These are phyloP conservation scores for Platanista minor DNA, from an alignment of 2,113 vertebrate genomes.

Conservation along the genomic window DNA sequence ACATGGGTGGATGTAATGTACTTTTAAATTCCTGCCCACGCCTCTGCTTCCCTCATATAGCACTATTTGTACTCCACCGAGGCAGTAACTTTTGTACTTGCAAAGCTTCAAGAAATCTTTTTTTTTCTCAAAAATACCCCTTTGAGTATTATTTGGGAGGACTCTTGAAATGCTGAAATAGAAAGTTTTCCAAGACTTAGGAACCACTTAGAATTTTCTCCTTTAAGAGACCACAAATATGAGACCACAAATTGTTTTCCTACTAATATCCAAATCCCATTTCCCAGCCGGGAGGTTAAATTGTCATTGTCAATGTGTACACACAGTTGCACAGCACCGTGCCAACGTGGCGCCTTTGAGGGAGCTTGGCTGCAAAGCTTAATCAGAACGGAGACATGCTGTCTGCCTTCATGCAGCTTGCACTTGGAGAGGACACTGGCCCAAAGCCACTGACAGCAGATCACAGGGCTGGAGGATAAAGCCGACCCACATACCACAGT, in stretches of 20 bases:
- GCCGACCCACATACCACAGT: neutral
- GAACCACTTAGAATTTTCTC: neutral
- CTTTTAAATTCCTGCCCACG: neutral
- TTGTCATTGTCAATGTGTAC: neutral
- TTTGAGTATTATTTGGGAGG: neutral
- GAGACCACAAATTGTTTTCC: neutral
- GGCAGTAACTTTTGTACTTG: neutral
- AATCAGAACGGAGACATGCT: neutral
- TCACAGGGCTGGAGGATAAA: neutral
- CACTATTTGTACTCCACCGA: neutral
- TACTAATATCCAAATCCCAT: neutral
- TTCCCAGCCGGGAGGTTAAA: neutral
- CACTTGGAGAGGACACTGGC: neutral
- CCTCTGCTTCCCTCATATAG: neutral
- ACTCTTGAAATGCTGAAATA: neutral
- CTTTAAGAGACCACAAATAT: neutral
- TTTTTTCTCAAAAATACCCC: neutral
- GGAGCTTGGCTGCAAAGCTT: neutral
- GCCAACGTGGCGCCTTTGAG: neutral
- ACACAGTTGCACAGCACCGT: neutral
- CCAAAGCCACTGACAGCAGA: neutral
- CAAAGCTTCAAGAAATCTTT: neutral
- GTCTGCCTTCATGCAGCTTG: conserved; percentile 22
- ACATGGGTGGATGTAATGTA: neutral
- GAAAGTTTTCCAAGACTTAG: neutral